Evolutionary conservation across 2,113 vertebrate genomes (phyloP).

Genomic region (Mastomys coucha): DNA sequence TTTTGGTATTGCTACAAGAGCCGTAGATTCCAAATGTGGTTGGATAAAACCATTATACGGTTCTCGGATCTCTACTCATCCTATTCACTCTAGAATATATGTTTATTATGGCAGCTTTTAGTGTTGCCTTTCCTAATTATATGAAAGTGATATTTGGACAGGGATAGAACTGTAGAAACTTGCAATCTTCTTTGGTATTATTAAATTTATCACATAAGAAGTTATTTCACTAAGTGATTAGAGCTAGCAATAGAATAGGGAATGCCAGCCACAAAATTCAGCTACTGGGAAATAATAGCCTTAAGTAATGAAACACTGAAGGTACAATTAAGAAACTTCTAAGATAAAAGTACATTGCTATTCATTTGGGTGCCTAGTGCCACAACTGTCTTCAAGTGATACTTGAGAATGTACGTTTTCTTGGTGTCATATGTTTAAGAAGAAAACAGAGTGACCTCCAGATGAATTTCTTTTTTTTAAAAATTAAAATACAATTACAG

Average conservation of each 20-base stretch:
- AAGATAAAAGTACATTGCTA: neutral
- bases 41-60: neutral
- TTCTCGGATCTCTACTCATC: neutral
- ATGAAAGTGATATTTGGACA: neutral
- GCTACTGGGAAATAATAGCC: neutral
- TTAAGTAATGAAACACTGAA: neutral
- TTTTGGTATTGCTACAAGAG: neutral
- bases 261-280: neutral
- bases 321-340: conserved; percentile 35
- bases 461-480: neutral
- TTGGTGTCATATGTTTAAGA: neutral
- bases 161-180: neutral
- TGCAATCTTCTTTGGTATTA: neutral
- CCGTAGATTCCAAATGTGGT: neutral
- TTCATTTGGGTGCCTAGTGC: neutral
- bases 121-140: neutral
- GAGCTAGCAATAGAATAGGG: conserved; percentile 6
- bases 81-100: neutral
- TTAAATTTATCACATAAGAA: conserved; percentile 21
- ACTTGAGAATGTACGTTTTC: neutral
- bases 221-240: neutral
- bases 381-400: neutral
- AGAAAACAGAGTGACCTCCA: neutral
- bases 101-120: neutral
- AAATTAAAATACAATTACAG: neutral